Conservation (phyloP, 2,113 vertebrate genomes). For the Uropsilus gracilis region DNA sequence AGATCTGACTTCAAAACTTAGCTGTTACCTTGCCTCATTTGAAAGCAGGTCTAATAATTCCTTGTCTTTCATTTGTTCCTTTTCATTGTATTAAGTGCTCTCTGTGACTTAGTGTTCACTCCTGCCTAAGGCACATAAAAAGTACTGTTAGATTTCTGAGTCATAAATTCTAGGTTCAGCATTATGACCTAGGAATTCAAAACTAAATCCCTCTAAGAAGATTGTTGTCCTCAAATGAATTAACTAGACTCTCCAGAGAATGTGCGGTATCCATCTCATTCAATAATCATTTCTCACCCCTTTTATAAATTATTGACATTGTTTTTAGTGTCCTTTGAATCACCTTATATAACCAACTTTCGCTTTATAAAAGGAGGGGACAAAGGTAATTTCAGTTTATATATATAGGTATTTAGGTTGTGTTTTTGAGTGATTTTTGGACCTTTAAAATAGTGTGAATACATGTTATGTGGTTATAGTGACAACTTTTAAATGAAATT, state of each 20-base stretch:
- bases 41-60: slow-evolving; percentile 7
- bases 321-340: not conserved
- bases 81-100: not conserved
- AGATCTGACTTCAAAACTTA: not conserved
- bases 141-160: not conserved
- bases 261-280: not conserved
- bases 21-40: not conserved
- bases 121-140: not conserved
- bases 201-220: not conserved
- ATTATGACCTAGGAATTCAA: not conserved
- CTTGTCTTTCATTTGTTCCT: not conserved
- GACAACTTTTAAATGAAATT: not conserved
- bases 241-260: not conserved
- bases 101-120: too few relatives aligned
- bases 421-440: slow-evolving; percentile 4
- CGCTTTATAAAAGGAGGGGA: not conserved
- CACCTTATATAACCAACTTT: not conserved
- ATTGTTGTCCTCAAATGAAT: not conserved
- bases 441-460: not conserved
- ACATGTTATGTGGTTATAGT: not conserved
- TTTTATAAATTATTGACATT: not conserved
- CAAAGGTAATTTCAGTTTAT: not conserved
- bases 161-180: not conserved
- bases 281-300: not conserved
- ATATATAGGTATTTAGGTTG: not conserved